Evolutionary conservation across 2,797 vertebrate genomes (phyloP), one percentile per base, ranked within the genome.

Genomic region (Onychomys leucogaster): DNA sequence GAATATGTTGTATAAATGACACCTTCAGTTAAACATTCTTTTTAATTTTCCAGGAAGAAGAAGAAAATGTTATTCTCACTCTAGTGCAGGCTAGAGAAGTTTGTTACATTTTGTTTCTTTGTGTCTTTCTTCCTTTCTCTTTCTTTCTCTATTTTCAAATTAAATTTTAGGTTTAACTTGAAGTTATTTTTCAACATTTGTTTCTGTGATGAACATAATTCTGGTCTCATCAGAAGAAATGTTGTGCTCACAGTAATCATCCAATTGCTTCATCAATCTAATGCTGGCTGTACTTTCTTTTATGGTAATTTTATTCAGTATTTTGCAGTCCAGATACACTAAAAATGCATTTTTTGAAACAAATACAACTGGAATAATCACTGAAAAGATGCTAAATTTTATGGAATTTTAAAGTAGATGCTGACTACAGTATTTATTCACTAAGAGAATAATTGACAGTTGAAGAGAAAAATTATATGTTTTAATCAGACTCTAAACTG

Each of bases 251-350:
- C 37, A 92, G 49, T 52, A 95, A 95, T 94, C 89, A 93, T 96
- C 95, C 95, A 96, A 94, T 97, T 98, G 93, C 65, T 96, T 97
- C 89, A 97, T 96, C 90, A 97, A 86, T 97, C 81, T 96, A 85
- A 96, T 94, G 73, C 76, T 97, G 95, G 87, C 61, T 83, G 49
- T 80, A 83, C 43, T 97, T 96, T 90, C 63, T 97, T 97, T 97
- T 78, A 96, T 93, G 80, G 34, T 95, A 97, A 96, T 97, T 97
- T 96, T 97, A 97, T 97, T 97, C 94, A 95, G 86, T 90, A 85
- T 97, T 96, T 97, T 97, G 57, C 43, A 95, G 73, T 46, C 52
- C 80, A 96, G 73, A 73, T 63, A 94, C 61, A 96, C 49, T 82
- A 92, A 95, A 95, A 92, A 95, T 85, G 55, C 17, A 93, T 92